Conservation (phyloP, 2,888 invertebrate genomes). For the Hedya salicella region DNA sequence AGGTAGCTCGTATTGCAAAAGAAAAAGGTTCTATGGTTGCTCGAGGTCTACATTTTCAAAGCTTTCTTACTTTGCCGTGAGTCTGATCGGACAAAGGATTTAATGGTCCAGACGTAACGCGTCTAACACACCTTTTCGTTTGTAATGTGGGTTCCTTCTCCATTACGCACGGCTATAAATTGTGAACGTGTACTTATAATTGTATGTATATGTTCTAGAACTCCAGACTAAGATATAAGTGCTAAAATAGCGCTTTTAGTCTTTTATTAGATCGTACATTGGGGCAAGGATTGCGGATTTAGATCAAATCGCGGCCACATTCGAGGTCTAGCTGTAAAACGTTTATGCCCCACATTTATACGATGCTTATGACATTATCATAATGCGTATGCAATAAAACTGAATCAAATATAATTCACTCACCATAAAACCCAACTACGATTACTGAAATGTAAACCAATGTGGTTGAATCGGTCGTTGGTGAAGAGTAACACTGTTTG, state of each 20-base stretch:
- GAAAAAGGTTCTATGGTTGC: slow-evolving; percentile 19
- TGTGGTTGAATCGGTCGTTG: slow-evolving; percentile 33
- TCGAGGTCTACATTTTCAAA: slow-evolving; percentile 2
- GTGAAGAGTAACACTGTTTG: slow-evolving; percentile 20
- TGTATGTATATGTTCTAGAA: slow-evolving; percentile 3
- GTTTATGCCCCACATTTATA: slow-evolving; percentile 64
- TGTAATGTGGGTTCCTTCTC: slow-evolving; percentile 51
- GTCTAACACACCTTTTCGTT: slow-evolving; percentile 52
- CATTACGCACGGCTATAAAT: slow-evolving; percentile 57
- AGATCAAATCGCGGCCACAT: slow-evolving; percentile 51
- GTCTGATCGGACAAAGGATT: slow-evolving; percentile 53
- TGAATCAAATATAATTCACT: slow-evolving; percentile 59
- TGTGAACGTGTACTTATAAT: slow-evolving; percentile 48
- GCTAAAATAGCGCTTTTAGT: neutral
- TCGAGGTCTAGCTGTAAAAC: slow-evolving; percentile 59
- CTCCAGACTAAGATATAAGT: neutral
- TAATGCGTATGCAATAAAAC: slow-evolving; percentile 69
- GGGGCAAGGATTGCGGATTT: slow-evolving; percentile 55
- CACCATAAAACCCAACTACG: slow-evolving; percentile 59
- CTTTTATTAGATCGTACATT: neutral
- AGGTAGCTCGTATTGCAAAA: slow-evolving; percentile 3
- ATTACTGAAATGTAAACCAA: slow-evolving; percentile 48
- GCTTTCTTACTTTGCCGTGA: neutral
- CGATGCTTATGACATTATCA: slow-evolving; percentile 67
- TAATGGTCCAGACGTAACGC: slow-evolving; percentile 56